These are phyloP conservation scores for Acrobasis consociella DNA, from an alignment of 2,888 invertebrate genomes.

Conservation along the genomic window DNA sequence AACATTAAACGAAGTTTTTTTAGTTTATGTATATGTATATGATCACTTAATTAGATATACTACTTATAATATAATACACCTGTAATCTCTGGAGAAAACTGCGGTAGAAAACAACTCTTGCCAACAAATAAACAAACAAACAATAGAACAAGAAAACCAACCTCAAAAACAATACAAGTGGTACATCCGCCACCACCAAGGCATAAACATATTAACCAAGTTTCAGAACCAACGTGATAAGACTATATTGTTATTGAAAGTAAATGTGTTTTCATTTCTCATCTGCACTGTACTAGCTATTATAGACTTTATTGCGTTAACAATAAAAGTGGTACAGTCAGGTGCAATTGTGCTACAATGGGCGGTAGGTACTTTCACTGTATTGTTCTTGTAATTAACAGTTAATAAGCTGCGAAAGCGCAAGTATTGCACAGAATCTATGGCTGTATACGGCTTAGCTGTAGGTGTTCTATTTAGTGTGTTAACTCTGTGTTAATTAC, in stretches of 20 bases:
- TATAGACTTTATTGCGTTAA: conserved; percentile 1
- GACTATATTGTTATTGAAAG: conserved; percentile 25
- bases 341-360: conserved; percentile 10
- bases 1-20: too few species aligned
- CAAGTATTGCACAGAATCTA: conserved; percentile 25
- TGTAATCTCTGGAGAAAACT: too few species aligned
- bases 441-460: neutral
- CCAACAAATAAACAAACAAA: too few species aligned
- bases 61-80: too few species aligned
- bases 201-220: neutral
- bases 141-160: neutral
- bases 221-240: conserved; percentile 6
- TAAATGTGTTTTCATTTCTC: conserved; percentile 27
- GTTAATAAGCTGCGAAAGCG: conserved; percentile 39
- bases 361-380: conserved; percentile 48
- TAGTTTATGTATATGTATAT: too few species aligned
- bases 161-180: neutral
- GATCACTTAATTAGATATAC: too few species aligned
- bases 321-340: neutral
- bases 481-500: neutral
- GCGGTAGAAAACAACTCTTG: too few species aligned
- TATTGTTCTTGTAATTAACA: conserved; percentile 48
- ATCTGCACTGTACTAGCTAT: conserved; percentile 7
- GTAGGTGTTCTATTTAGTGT: neutral
- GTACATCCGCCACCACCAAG: neutral